A percentile compares a stretch with the other conserved stretches of the same genome.
phyloP scores from a whole-genome alignment of 2,113 vertebrate species.

The Chamaetylas fuelleborni region DNA sequence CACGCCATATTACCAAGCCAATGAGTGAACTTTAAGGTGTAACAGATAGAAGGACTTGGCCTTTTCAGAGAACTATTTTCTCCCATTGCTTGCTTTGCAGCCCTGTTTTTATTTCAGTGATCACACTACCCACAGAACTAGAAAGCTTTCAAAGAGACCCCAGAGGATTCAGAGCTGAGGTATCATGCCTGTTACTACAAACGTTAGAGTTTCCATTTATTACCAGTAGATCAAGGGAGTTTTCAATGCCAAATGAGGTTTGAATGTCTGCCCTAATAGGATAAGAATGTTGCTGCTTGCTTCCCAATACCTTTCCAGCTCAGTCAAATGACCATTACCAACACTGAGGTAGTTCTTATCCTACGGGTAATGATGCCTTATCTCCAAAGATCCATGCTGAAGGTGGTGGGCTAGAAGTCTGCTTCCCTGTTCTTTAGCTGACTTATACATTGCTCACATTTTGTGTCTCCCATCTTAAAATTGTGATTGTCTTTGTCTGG shows the following conservation, averaged over 20 bases:
- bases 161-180: not conserved
- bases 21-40: not conserved
- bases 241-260: not conserved
- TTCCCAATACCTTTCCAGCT: not conserved
- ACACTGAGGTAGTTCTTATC: not conserved
- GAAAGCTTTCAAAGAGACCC: not conserved
- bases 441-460: not conserved
- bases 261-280: not conserved
- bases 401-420: not conserved
- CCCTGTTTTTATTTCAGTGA: not conserved
- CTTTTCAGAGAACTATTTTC: not conserved
- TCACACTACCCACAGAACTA: not conserved
- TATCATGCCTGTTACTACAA: not conserved
- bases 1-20: not conserved
- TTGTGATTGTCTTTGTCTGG: not conserved
- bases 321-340: not conserved
- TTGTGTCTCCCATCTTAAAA: constrained; percentile 3
- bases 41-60: not conserved
- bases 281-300: not conserved
- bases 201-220: not conserved
- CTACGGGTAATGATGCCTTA: not conserved
- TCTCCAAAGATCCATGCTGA: not conserved
- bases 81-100: not conserved
- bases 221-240: not conserved
- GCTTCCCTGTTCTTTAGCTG: not conserved